phyloP scores from a whole-genome alignment of 2,888 invertebrate genomes.

The Epirrita christyi region DNA sequence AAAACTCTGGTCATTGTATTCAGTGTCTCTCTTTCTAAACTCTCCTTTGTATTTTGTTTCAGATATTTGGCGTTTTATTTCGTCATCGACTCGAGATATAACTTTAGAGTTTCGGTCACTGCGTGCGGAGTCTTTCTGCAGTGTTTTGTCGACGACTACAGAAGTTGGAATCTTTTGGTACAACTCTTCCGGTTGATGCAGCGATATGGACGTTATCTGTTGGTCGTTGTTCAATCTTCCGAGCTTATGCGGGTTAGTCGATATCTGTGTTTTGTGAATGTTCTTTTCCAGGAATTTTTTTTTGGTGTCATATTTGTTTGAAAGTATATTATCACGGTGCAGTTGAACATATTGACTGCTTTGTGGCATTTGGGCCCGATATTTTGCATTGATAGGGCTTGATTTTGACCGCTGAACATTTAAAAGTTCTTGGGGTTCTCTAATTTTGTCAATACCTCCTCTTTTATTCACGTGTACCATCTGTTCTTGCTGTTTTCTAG shows the following conservation, averaged over 20 bases:
- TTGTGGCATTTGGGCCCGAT: conserved; percentile 6
- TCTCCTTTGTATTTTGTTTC: conserved; percentile 45
- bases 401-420: conserved; percentile 9
- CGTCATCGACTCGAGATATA: conserved; percentile 43
- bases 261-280: conserved; percentile 45
- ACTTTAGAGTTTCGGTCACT: conserved; percentile 40
- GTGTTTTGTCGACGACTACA: conserved; percentile 20
- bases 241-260: conserved; percentile 46
- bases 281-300: conserved; percentile 47
- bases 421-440: not conserved
- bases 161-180: conserved; percentile 36
- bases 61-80: conserved; percentile 42
- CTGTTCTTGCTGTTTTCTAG: conserved; percentile 4
- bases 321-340: conserved; percentile 3
- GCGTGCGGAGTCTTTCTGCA: conserved; percentile 25
- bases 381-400: conserved; percentile 6
- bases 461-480: conserved; percentile 5
- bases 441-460: conserved; percentile 1
- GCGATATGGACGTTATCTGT: conserved; percentile 35
- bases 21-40: conserved; percentile 43
- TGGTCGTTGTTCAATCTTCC: conserved; percentile 45
- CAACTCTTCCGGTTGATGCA: conserved; percentile 32
- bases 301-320: conserved; percentile 31
- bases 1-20: conserved; percentile 11
- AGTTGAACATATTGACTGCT: conserved; percentile 7